Base-by-base conservation (phyloP, 2,888 invertebrate genomes). In the Acleris laterana region DNA sequence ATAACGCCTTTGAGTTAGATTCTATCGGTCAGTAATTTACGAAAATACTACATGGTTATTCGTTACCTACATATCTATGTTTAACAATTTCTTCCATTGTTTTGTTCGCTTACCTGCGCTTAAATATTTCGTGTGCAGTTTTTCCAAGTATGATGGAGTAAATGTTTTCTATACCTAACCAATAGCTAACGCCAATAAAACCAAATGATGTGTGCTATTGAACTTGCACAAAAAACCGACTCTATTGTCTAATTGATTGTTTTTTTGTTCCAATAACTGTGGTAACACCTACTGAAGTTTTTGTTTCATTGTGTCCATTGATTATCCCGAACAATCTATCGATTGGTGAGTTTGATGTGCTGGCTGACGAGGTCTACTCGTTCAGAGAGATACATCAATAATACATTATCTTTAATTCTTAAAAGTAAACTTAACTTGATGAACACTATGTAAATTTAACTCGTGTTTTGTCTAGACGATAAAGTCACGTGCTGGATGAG, bases 211-310 rank as follows among this genome's bases (percentile, higher is more conserved):
- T 56, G 44, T 51, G 60, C 60, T 65, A 61, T 61, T 61, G 50
- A 64, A 64, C 59, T 17, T 44, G 60, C 19, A 32, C 32, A 56
- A 65, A 65, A 63, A 65, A 57, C 7, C 25, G 50, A 28, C 9
- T 28, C 55, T 61, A 61, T 65, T 65, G 65, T 65, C 44, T 65
- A 65, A 50, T 50, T 55, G 49, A 60, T 46, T 51, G 44, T 56
- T 56, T 63, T 62, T 42, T 49, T 57, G 57, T 38, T 38, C 38
- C 11, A 13, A 13, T 38, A 38, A 38, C 38, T 38, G 38, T 38
- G 9, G 42, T 22, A 48, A 59, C 59, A 53, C 63, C 64, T 59
- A 64, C 64, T 55, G 49, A 49, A 22, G 48, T 64, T 64, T 64
- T 64, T 5, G 25, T 19, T 60, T 53, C 49, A 60, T 55, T 65